These are phyloP conservation scores for Diacarnus erythraeanus DNA, from an alignment of 37 sponge, comb jelly and placozoan species.

Conservation along the genomic window DNA sequence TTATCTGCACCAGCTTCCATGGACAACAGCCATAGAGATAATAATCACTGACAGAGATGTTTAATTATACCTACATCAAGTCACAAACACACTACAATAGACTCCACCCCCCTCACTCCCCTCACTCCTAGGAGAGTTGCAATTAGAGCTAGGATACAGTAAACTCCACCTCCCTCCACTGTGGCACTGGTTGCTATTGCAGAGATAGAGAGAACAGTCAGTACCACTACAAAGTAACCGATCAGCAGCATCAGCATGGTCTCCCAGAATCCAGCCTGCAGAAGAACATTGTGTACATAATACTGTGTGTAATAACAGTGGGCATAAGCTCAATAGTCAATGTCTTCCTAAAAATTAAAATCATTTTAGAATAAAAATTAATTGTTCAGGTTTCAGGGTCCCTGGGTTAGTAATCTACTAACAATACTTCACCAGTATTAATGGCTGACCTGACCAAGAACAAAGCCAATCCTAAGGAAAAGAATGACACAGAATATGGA, in stretches of 20 bases:
- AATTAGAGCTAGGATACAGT: constrained; percentile 77
- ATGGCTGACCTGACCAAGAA: constrained; percentile 91
- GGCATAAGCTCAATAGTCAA: no score
- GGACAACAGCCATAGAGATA: neutral
- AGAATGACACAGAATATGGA: constrained; percentile 97
- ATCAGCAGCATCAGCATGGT: constrained; percentile 84
- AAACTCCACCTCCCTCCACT: constrained; percentile 96
- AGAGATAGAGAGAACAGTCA: constrained; percentile 93
- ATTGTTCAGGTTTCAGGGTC: neutral
- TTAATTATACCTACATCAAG: no score
- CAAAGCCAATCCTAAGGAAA: constrained; percentile 92
- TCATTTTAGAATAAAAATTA: neutral
- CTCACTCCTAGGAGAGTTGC: neutral
- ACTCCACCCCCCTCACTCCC: neutral
- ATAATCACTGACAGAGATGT: no score
- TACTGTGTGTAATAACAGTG: no score
- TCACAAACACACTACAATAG: neutral
- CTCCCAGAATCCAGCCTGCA: constrained; percentile 84
- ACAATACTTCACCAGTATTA: neutral
- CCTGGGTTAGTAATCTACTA: neutral
- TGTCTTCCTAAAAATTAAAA: no score
- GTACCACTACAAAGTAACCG: constrained; percentile 81
- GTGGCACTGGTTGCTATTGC: constrained; percentile 99
- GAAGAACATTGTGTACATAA: neutral
- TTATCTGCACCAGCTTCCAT: neutral